A percentile compares a stretch with the other conserved stretches of the same genome.
phyloP scores from a whole-genome alignment of 2,113 vertebrate species.

The Malurus melanocephalus region DNA sequence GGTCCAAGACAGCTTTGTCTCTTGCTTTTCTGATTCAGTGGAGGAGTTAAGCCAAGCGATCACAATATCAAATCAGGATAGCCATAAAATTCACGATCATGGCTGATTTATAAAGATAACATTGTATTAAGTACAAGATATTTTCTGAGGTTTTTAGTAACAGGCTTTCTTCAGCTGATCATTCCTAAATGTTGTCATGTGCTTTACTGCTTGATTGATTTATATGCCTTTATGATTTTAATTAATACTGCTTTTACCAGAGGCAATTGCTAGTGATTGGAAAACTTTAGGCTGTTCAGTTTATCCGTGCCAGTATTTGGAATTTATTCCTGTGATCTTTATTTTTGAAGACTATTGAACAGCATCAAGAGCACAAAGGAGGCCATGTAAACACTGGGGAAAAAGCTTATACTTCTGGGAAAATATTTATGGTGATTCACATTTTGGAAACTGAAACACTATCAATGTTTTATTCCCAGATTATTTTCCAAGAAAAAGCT shows the following conservation, averaged over 20 bases:
- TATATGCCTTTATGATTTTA: conserved; percentile 30
- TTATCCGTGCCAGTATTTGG: not conserved
- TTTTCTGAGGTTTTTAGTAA: conserved; percentile 26
- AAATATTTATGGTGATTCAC: conserved; percentile 40
- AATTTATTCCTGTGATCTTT: not conserved
- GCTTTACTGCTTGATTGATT: conserved; percentile 11
- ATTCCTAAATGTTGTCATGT: not conserved
- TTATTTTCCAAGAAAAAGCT: conserved; percentile 57
- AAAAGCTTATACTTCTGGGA: conserved; percentile 36
- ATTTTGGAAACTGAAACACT: conserved; percentile 41
- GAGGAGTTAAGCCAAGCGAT: not conserved
- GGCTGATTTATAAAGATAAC: conserved; percentile 51
- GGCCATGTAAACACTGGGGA: not conserved
- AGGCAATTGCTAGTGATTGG: not conserved
- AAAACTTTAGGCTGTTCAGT: not conserved
- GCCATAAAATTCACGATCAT: not conserved
- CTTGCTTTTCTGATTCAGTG: conserved; percentile 31
- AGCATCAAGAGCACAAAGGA: not conserved
- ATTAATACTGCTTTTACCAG: conserved; percentile 16
- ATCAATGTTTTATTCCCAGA: conserved; percentile 21
- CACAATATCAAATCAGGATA: conserved; percentile 36
- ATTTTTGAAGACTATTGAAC: conserved; percentile 8
- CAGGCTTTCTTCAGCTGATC: not conserved
- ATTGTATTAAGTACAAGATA: conserved; percentile 2
- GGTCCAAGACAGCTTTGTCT: conserved; percentile 8